phyloP scores from a whole-genome alignment of 2,113 vertebrate species.

The Seriola quinqueradiata region DNA sequence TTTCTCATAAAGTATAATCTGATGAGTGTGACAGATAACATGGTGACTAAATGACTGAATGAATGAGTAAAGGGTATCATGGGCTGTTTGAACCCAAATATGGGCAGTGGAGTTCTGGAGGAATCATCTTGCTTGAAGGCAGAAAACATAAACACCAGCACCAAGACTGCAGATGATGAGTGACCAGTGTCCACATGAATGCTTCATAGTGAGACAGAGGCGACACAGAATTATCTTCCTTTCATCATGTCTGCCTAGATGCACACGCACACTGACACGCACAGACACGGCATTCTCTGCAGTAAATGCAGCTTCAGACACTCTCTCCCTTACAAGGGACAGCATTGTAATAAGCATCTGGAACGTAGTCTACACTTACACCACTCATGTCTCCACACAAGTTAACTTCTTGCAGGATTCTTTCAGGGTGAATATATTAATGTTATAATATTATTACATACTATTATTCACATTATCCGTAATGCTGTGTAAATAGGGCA shows the following conservation, averaged over 20 bases:
- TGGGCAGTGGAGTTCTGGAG: slow-evolving; percentile 28
- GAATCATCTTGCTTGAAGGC: slow-evolving; percentile 21
- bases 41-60: slow-evolving; percentile 56
- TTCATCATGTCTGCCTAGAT: slow-evolving; percentile 18
- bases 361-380: slow-evolving; percentile 28
- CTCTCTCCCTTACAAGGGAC: background rate
- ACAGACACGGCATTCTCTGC: slow-evolving; percentile 14
- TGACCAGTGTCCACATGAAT: slow-evolving; percentile 41
- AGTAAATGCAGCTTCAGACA: slow-evolving; percentile 16
- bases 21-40: slow-evolving; percentile 75
- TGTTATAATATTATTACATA: background rate
- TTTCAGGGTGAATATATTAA: slow-evolving; percentile 4
- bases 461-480: background rate
- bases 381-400: background rate
- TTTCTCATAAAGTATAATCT: slow-evolving; percentile 79
- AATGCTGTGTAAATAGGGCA: slow-evolving; percentile 6
- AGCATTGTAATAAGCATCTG: background rate
- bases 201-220: slow-evolving; percentile 27
- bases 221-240: slow-evolving; percentile 13
- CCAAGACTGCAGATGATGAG: slow-evolving; percentile 18
- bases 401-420: background rate
- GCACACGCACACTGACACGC: background rate
- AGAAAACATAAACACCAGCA: slow-evolving; percentile 30
- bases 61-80: slow-evolving; percentile 49
- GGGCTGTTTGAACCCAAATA: slow-evolving; percentile 38